Percentiles rank a stretch among this genome's conserved stretches.
Evolutionary conservation across 2,797 vertebrate genomes (phyloP).

Genomic region (Limnodromus scolopaceus): DNA sequence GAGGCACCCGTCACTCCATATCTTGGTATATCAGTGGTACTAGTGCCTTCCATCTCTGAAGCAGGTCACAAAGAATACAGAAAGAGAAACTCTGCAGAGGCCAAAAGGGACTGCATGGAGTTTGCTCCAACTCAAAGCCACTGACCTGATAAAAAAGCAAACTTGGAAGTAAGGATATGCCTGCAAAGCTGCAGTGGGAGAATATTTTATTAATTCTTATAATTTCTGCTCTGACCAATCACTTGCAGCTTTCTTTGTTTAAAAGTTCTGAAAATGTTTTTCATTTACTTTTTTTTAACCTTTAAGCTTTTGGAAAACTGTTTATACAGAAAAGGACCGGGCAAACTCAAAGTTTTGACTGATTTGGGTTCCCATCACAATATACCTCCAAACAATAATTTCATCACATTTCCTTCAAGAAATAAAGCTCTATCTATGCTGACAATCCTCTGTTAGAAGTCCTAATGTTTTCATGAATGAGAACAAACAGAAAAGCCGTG

Average conservation of each 20-base stretch:
- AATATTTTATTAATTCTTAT: neutral
- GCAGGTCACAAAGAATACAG: neutral
- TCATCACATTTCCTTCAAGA: neutral
- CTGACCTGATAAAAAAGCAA: neutral
- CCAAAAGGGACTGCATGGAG: neutral
- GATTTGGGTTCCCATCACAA: neutral
- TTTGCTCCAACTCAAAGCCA: neutral
- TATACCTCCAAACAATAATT: neutral
- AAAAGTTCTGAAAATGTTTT: neutral
- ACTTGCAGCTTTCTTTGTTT: neutral
- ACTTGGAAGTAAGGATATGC: neutral
- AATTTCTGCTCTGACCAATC: neutral
- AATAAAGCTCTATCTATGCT: neutral
- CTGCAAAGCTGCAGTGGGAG: neutral
- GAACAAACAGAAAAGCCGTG: neutral
- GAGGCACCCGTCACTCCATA: neutral
- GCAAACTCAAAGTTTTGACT: neutral
- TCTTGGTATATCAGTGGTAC: rapidly evolving
- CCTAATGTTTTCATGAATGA: neutral
- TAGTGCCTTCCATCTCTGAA: neutral
- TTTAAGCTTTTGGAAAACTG: neutral
- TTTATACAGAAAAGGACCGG: neutral
- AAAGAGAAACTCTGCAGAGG: neutral
- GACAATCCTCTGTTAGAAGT: neutral
- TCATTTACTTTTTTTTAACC: neutral